phyloP scores from a whole-genome alignment of 2,888 invertebrate species.

The Standfussiana lucernea region DNA sequence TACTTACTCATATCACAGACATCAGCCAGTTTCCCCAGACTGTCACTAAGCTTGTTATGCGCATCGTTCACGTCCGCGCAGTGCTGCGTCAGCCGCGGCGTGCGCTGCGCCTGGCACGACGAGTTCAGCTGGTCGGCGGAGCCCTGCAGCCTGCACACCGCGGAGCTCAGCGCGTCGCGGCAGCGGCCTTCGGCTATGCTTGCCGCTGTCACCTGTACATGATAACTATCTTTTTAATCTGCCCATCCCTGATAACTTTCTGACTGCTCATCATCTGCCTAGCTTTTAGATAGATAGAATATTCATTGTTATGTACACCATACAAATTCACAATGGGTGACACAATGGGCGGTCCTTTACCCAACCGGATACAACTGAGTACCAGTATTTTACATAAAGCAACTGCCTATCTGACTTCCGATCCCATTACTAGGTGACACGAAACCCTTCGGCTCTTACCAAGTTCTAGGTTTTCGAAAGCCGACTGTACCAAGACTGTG shows the following conservation, averaged over 20 bases:
- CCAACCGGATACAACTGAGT: no score
- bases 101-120: constrained; percentile 50
- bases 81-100: constrained; percentile 11
- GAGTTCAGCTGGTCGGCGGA: constrained; percentile 63
- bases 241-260: neutral
- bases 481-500: no score
- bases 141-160: constrained; percentile 62
- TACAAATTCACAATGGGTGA: no score
- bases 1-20: constrained; percentile 57
- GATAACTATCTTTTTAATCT: neutral
- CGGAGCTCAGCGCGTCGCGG: constrained; percentile 60
- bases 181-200: constrained; percentile 69
- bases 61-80: neutral
- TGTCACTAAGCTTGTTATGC: constrained; percentile 51
- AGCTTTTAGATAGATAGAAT: no score
- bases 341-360: no score
- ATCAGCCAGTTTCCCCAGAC: constrained; percentile 61
- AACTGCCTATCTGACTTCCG: no score
- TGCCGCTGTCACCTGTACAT: constrained; percentile 71
- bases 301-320: no score
- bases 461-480: no score
- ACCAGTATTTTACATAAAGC: no score
- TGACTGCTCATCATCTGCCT: no score
- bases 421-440: no score
- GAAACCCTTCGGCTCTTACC: no score